These are phyloP conservation scores for Corella eumyota DNA, from an alignment of 23 tunicate genomes.

Conservation along the genomic window DNA sequence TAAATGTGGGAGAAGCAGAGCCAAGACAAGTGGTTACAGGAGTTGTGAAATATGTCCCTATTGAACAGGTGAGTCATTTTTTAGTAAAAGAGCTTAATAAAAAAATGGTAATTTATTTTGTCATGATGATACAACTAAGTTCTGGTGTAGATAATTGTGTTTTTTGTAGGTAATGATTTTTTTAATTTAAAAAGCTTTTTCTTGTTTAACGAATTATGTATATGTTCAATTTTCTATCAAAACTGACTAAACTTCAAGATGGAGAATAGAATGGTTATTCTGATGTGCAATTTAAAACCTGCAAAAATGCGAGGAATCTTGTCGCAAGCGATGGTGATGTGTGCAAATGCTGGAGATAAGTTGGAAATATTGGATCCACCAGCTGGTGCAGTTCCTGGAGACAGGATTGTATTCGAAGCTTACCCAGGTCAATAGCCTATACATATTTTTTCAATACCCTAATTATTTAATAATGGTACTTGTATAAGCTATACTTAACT, in stretches of 20 bases:
- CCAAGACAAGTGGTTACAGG: slow-evolving; percentile 73
- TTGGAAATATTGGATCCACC: slow-evolving; percentile 90
- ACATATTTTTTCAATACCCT: too few relatives aligned
- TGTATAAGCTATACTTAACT: neutral
- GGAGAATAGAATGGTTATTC: slow-evolving; percentile 80
- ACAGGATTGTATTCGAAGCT: slow-evolving; percentile 55
- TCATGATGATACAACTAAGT: too few relatives aligned
- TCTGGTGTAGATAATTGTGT: too few relatives aligned
- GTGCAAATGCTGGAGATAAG: slow-evolving; percentile 51
- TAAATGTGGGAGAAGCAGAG: slow-evolving; percentile 69
- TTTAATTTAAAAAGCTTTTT: too few relatives aligned
- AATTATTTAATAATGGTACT: too few relatives aligned
- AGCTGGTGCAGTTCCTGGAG: slow-evolving; percentile 79
- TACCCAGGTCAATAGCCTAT: slow-evolving; percentile 38
- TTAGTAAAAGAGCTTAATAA: too few relatives aligned
- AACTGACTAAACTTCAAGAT: too few relatives aligned
- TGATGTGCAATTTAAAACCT: slow-evolving; percentile 87
- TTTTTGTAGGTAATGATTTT: too few relatives aligned
- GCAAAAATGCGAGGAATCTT: slow-evolving; percentile 87
- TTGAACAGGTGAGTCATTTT: slow-evolving; percentile 82
- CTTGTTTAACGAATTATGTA: too few relatives aligned
- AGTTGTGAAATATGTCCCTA: slow-evolving; percentile 50
- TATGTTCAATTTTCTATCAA: too few relatives aligned
- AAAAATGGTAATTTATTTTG: too few relatives aligned
- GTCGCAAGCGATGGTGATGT: slow-evolving; percentile 98